Percentiles rank a stretch among this genome's conserved stretches.
These are phyloP conservation scores for Drosophila lowei DNA, from an alignment of 1,140 invertebrate genomes.

Conservation along the genomic window DNA sequence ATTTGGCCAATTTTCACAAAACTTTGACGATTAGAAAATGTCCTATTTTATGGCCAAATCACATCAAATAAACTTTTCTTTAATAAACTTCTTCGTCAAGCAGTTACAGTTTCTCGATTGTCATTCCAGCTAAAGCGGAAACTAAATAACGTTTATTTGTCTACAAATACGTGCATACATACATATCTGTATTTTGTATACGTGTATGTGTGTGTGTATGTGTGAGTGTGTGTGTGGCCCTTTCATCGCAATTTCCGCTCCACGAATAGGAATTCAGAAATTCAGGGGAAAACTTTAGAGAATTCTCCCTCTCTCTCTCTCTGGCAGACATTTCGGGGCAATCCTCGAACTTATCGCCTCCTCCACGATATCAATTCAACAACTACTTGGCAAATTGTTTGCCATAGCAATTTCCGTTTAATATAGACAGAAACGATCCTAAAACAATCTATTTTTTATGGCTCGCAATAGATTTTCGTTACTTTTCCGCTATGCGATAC, in stretches of 20 bases:
- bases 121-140: conserved; percentile 57
- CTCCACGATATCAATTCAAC: conserved; percentile 49
- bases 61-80: conserved; percentile 57
- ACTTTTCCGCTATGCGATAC: neutral
- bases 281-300: conserved; percentile 41
- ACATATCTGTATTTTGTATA: too few relatives aligned
- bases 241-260: conserved; percentile 63
- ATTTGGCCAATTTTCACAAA: conserved; percentile 10
- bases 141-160: conserved; percentile 68
- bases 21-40: conserved; percentile 28
- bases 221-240: conserved; percentile 40
- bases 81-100: conserved; percentile 37
- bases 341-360: conserved; percentile 25
- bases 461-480: conserved; percentile 37
- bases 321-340: conserved; percentile 31
- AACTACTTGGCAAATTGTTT: conserved; percentile 75
- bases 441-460: conserved; percentile 57
- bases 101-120: conserved; percentile 32
- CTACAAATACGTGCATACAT: conserved; percentile 21
- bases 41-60: conserved; percentile 34
- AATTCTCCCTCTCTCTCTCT: conserved; percentile 16
- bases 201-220: conserved; percentile 4
- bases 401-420: conserved; percentile 67
- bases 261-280: conserved; percentile 34
- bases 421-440: conserved; percentile 51